Conservation (phyloP, 2,888 invertebrate species). For the Troides oblongomaculatus region DNA sequence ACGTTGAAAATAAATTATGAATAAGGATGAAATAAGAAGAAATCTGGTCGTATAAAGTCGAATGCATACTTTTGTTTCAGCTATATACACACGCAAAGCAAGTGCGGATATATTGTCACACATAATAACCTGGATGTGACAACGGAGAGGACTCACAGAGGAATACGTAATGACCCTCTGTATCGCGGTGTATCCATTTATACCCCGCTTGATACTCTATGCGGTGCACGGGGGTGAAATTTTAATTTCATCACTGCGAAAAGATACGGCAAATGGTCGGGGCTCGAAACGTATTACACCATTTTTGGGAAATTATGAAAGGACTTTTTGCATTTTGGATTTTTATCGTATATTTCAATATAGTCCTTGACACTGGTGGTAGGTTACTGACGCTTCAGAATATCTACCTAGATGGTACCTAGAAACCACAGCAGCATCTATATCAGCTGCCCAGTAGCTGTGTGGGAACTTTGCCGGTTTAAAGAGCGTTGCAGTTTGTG, state of each 20-base stretch:
- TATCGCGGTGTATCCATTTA: slow-evolving; percentile 6
- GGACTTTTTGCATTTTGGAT: background rate
- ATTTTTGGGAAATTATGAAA: slow-evolving; percentile 15
- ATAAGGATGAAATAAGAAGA: background rate
- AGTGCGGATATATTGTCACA: slow-evolving; percentile 47
- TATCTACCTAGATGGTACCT: no score
- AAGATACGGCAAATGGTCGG: slow-evolving; percentile 24
- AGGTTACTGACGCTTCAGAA: no score
- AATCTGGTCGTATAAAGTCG: background rate
- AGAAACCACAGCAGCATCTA: no score
- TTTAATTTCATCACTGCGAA: slow-evolving; percentile 28
- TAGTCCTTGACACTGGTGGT: no score
- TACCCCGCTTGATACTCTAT: slow-evolving; percentile 8
- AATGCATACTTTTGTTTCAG: background rate
- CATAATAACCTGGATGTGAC: slow-evolving; percentile 49
- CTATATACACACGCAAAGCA: background rate
- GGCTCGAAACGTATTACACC: slow-evolving; percentile 5
- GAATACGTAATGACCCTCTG: slow-evolving; percentile 43
- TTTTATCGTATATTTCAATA: background rate
- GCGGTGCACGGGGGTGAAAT: slow-evolving; percentile 18
- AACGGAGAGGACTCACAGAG: slow-evolving; percentile 45
- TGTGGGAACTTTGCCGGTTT: no score
- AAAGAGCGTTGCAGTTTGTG: no score
- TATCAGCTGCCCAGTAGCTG: no score
- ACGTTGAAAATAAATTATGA: no score